These are phyloP conservation scores for Saccostrea cuccullata DNA, from an alignment of 1,140 invertebrate genomes.

Conservation along the genomic window DNA sequence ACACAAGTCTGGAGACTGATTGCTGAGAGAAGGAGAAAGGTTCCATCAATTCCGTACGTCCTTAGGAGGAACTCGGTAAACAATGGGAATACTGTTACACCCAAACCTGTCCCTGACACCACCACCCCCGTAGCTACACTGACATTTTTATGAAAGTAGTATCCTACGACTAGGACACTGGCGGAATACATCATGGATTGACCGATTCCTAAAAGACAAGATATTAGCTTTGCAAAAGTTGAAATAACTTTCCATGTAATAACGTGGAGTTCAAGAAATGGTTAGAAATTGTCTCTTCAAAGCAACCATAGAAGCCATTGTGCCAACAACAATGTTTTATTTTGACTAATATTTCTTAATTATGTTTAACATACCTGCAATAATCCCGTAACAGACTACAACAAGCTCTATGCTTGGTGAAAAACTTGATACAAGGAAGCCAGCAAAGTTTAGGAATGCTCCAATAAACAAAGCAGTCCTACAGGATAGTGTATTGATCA, in stretches of 20 bases:
- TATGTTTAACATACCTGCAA: background rate
- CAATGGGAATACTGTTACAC: slow-evolving; percentile 25
- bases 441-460: slow-evolving; percentile 16
- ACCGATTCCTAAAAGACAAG: slow-evolving; percentile 22
- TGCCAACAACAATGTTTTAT: too few species aligned
- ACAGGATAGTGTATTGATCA: slow-evolving; percentile 21
- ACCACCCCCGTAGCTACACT: slow-evolving; percentile 41
- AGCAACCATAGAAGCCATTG: too few species aligned
- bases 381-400: slow-evolving; percentile 20
- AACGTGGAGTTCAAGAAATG: too few species aligned
- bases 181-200: slow-evolving; percentile 39
- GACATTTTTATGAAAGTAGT: slow-evolving; percentile 19
- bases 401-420: slow-evolving; percentile 15
- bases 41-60: slow-evolving; percentile 9
- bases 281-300: too few species aligned
- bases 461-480: slow-evolving; percentile 17
- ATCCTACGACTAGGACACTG: slow-evolving; percentile 20
- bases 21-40: slow-evolving; percentile 35
- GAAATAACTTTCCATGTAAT: too few species aligned
- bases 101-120: slow-evolving; percentile 16
- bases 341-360: too few species aligned
- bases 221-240: background rate
- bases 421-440: slow-evolving; percentile 38
- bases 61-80: slow-evolving; percentile 28
- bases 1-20: slow-evolving; percentile 36